These are phyloP conservation scores for Clunio marinus DNA, from an alignment of 2,888 invertebrate species.

Conservation along the genomic window DNA sequence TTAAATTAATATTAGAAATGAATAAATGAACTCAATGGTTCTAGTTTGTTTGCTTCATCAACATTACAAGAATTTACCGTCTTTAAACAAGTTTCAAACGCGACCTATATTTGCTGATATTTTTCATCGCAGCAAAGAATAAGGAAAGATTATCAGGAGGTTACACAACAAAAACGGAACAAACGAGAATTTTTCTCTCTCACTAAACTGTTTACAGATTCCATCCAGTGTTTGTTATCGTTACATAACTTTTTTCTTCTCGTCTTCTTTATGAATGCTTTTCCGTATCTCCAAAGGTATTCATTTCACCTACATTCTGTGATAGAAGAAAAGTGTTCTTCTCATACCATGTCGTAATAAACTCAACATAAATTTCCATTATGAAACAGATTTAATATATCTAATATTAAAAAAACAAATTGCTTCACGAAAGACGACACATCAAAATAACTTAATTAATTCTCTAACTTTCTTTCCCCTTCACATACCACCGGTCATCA, in stretches of 20 bases:
- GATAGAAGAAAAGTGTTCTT: too few species aligned
- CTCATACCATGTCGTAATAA: slow-evolving; percentile 3
- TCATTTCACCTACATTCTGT: slow-evolving; percentile 22
- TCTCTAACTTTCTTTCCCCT: background rate
- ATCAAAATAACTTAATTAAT: slow-evolving; percentile 2
- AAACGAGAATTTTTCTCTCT: slow-evolving; percentile 17
- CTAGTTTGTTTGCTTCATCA: background rate
- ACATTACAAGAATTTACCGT: background rate
- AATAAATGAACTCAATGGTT: too few species aligned
- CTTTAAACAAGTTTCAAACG: background rate
- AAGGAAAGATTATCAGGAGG: background rate
- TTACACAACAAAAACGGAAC: slow-evolving; percentile 1
- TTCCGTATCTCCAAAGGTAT: too few species aligned
- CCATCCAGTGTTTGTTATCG: too few species aligned
- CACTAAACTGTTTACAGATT: background rate
- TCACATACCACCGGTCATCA: background rate
- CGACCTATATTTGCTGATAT: slow-evolving; percentile 10
- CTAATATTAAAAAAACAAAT: background rate
- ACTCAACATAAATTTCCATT: background rate
- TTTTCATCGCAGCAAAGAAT: background rate
- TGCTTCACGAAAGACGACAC: background rate
- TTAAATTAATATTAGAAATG: too few species aligned
- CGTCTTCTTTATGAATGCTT: too few species aligned
- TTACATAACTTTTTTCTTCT: background rate
- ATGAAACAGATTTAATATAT: background rate